Conservation (phyloP, 2,113 vertebrate genomes). For the Noctilio leporinus region DNA sequence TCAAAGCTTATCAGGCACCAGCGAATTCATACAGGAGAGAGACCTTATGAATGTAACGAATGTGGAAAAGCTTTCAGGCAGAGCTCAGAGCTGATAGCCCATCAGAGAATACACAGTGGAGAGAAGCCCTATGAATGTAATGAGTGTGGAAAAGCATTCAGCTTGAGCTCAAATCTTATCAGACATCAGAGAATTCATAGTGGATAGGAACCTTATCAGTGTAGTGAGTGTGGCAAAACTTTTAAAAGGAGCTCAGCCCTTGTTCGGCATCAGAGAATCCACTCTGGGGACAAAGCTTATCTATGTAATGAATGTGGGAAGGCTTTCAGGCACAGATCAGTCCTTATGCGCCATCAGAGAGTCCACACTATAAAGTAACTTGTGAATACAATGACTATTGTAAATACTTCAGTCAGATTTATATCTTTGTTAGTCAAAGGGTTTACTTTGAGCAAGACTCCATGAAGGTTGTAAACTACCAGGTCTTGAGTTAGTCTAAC, state of each 20-base stretch:
- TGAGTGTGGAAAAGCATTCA: conserved; percentile 73
- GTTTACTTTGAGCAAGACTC: neutral
- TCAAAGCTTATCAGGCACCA: conserved; percentile 72
- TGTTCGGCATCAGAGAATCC: conserved; percentile 71
- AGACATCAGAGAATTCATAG: conserved; percentile 74
- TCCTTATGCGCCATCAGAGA: conserved; percentile 62
- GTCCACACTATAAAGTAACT: conserved; percentile 59
- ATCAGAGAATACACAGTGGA: conserved; percentile 75
- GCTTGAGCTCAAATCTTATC: conserved; percentile 70
- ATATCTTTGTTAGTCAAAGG: neutral
- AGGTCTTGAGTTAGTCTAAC: neutral
- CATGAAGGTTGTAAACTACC: neutral
- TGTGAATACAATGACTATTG: neutral
- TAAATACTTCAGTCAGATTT: conserved; percentile 18
- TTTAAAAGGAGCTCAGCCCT: conserved; percentile 75
- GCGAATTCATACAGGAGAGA: conserved; percentile 74
- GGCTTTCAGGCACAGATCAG: conserved; percentile 64
- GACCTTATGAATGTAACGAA: conserved; percentile 69
- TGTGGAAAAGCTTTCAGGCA: conserved; percentile 75
- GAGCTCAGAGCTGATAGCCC: conserved; percentile 71
- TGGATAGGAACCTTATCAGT: conserved; percentile 72
- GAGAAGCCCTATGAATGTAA: conserved; percentile 72
- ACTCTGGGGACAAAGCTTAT: conserved; percentile 74
- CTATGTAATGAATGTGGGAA: conserved; percentile 70
- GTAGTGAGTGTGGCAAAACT: conserved; percentile 71